Conservation (phyloP, 2,797 vertebrate genomes). For the Enteromius mattozi region DNA sequence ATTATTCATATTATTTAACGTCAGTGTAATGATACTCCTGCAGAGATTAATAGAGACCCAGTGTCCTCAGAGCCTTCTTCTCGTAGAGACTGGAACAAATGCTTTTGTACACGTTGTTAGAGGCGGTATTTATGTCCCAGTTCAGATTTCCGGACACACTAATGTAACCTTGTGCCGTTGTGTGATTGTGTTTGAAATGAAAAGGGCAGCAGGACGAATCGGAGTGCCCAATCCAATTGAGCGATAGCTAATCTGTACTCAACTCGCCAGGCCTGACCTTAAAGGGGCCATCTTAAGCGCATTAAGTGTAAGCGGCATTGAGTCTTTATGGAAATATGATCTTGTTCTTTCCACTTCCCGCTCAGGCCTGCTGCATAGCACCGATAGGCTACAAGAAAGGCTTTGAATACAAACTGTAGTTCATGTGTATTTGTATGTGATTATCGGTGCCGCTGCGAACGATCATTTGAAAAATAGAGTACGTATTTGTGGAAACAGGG, state of each 20-base stretch:
- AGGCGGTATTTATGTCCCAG: slow-evolving; percentile 12
- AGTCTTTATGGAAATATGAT: slow-evolving; percentile 47
- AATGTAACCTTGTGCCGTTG: slow-evolving; percentile 40
- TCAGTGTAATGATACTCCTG: slow-evolving; percentile 42
- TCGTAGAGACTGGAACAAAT: slow-evolving; percentile 15
- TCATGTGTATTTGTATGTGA: slow-evolving; percentile 6
- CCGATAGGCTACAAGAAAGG: slow-evolving; percentile 31
- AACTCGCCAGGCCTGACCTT: slow-evolving; percentile 38
- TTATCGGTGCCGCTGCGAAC: neutral
- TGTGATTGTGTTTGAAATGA: slow-evolving; percentile 37
- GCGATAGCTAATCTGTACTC: slow-evolving; percentile 39
- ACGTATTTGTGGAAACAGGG: neutral
- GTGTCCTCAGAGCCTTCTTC: neutral
- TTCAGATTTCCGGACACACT: slow-evolving; percentile 35
- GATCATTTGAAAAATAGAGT: neutral
- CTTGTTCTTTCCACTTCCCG: slow-evolving; percentile 13
- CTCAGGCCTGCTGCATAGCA: slow-evolving; percentile 15
- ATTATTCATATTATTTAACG: slow-evolving; percentile 48
- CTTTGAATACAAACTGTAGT: slow-evolving; percentile 1
- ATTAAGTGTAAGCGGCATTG: slow-evolving; percentile 36
- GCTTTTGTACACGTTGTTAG: neutral
- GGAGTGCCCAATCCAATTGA: slow-evolving; percentile 46
- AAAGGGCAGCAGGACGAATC: slow-evolving; percentile 47
- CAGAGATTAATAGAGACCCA: slow-evolving; percentile 38
- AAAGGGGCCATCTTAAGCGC: slow-evolving; percentile 40